A percentile compares a stretch with the other conserved stretches of the same genome.
Conservation (phyloP, 2,113 vertebrate species). For the Pardalotus punctatus region DNA sequence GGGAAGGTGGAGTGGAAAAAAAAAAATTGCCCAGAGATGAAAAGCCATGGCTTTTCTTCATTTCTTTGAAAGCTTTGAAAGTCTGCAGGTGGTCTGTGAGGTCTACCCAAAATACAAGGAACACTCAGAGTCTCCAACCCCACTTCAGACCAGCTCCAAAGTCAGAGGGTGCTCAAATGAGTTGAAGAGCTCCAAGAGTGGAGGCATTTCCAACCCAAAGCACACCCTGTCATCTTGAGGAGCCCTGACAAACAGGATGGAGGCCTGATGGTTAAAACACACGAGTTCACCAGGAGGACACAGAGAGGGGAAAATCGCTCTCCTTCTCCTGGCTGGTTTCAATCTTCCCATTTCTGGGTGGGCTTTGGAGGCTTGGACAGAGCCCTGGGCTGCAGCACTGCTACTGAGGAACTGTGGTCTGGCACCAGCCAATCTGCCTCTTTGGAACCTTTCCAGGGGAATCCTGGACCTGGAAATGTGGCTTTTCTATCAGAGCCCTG, state of each 20-base stretch:
- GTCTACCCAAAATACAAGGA: not conserved
- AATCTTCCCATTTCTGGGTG: not conserved
- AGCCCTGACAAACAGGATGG: not conserved
- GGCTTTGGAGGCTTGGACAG: not conserved
- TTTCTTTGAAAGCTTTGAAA: not conserved
- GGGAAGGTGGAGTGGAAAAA: not conserved
- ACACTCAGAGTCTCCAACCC: accelerated
- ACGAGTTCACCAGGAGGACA: not conserved
- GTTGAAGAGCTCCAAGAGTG: not conserved
- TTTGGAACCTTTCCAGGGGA: not conserved
- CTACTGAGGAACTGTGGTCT: not conserved
- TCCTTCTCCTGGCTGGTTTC: not conserved
- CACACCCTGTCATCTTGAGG: not conserved
- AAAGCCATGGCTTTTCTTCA: not conserved
- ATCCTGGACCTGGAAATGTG: not conserved
- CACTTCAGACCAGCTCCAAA: not conserved
- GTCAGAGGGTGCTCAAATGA: not conserved
- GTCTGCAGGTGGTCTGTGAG: not conserved
- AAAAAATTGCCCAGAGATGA: not conserved
- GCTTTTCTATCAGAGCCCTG: not conserved
- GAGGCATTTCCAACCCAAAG: not conserved
- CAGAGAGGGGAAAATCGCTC: not conserved
- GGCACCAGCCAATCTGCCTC: not conserved
- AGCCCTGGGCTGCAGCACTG: not conserved
- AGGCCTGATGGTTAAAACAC: not conserved